phyloP scores from a whole-genome alignment of 2,888 invertebrate genomes.

The Abrostola tripartita region DNA sequence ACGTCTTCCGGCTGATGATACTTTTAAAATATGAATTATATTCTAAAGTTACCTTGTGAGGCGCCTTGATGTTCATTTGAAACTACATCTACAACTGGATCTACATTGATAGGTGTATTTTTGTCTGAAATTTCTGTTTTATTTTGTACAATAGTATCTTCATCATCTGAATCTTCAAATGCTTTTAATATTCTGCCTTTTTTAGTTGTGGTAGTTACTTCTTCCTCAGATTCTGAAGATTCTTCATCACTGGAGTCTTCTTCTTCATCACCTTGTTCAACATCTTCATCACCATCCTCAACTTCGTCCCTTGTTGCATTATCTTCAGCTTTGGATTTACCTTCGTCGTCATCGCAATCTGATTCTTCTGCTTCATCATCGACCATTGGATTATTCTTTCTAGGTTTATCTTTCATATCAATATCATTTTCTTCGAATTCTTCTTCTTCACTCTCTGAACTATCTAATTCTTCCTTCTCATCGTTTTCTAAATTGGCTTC shows the following conservation, averaged over 20 bases:
- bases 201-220: slow-evolving; percentile 65
- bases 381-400: slow-evolving; percentile 77
- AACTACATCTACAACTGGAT: slow-evolving; percentile 19
- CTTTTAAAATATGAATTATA: background rate
- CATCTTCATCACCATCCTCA: slow-evolving; percentile 50
- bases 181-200: slow-evolving; percentile 84
- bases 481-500: slow-evolving; percentile 64
- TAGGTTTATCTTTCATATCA: slow-evolving; percentile 75
- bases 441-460: slow-evolving; percentile 86
- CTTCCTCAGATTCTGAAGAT: slow-evolving; percentile 74
- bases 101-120: slow-evolving; percentile 21
- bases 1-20: too few species aligned
- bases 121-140: slow-evolving; percentile 6
- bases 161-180: slow-evolving; percentile 85
- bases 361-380: slow-evolving; percentile 87
- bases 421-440: slow-evolving; percentile 73
- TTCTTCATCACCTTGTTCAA: slow-evolving; percentile 67
- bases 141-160: slow-evolving; percentile 53
- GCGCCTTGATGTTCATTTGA: slow-evolving; percentile 48
- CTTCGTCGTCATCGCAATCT: slow-evolving; percentile 73
- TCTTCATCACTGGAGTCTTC: slow-evolving; percentile 70
- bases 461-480: slow-evolving; percentile 68
- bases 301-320: slow-evolving; percentile 59
- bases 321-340: slow-evolving; percentile 53
- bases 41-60: slow-evolving; percentile 71